A percentile compares a stretch with the other conserved stretches of the same genome.
Conservation (phyloP, 2,888 invertebrate genomes). For the Atethmia centrago region DNA sequence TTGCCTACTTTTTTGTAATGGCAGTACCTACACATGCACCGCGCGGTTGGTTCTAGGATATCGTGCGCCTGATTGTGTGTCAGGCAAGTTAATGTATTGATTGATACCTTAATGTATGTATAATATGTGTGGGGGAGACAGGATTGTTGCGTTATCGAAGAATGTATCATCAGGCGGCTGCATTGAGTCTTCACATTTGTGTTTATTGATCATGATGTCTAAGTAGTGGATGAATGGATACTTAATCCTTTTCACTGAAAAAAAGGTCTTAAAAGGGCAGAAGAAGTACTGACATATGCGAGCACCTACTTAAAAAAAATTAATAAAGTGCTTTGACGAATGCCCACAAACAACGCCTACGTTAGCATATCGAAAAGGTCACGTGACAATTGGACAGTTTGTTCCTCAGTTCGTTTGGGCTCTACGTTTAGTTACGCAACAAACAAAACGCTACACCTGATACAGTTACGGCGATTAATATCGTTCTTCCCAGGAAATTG, state of each 20-base stretch:
- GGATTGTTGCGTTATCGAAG: conserved; percentile 23
- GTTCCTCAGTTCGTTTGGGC: conserved; percentile 13
- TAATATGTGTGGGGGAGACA: conserved; percentile 43
- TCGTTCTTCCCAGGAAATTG: conserved; percentile 39
- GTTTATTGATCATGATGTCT: conserved; percentile 2
- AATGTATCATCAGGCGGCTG: not conserved
- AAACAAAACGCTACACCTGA: conserved; percentile 30
- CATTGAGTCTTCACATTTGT: conserved; percentile 7
- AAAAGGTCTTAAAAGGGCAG: not conserved
- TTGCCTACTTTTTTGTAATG: conserved; percentile 67
- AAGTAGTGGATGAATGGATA: not conserved
- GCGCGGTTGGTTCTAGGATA: conserved; percentile 52
- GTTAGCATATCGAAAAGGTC: conserved; percentile 23
- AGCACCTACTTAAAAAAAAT: not conserved
- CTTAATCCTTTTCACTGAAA: conserved; percentile 19
- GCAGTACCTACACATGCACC: conserved; percentile 54
- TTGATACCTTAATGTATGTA: conserved; percentile 46
- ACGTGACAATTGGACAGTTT: conserved; percentile 13
- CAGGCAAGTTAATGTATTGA: conserved; percentile 56
- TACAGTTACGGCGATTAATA: conserved; percentile 16
- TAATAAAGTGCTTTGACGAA: conserved; percentile 14
- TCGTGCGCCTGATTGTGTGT: conserved; percentile 41
- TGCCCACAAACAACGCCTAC: conserved; percentile 20
- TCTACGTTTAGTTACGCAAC: conserved; percentile 13
- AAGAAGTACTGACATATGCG: not conserved